phyloP scores from a whole-genome alignment of 2,113 vertebrate species.

The Pontoporia blainvillei region DNA sequence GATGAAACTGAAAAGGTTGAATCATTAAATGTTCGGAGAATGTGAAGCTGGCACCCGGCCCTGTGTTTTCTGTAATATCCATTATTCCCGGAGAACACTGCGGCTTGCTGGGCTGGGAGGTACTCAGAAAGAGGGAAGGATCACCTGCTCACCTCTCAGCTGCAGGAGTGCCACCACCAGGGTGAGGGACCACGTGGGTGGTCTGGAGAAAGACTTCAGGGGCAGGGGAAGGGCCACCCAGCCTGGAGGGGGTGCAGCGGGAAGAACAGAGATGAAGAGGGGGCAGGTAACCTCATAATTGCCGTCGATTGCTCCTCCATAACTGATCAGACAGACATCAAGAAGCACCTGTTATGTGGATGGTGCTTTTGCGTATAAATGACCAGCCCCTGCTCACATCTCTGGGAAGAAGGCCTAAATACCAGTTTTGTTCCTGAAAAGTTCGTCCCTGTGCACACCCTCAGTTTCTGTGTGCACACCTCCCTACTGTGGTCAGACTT shows the following conservation, averaged over 20 bases:
- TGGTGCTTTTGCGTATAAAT: not conserved
- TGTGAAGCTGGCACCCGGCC: constrained; percentile 36
- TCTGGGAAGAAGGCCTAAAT: not conserved
- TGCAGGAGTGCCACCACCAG: not conserved
- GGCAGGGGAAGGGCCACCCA: not conserved
- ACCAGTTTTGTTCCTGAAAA: not conserved
- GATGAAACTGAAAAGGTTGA: constrained; percentile 49
- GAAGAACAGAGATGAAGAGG: not conserved
- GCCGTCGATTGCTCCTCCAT: not conserved
- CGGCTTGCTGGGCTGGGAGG: not conserved
- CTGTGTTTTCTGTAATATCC: constrained; percentile 55
- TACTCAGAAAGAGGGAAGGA: not conserved
- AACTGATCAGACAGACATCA: not conserved
- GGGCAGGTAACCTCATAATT: not conserved
- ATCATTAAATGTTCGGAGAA: constrained; percentile 55
- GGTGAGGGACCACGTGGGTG: rapidly evolving
- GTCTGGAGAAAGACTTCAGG: not conserved
- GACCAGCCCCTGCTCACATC: too few relatives aligned
- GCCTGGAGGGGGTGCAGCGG: not conserved
- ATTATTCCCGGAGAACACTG: constrained; percentile 2
- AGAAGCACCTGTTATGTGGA: not conserved
- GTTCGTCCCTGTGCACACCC: not conserved
- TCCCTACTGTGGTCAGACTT: not conserved
- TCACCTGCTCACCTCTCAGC: not conserved
- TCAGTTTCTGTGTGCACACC: not conserved